Base-by-base conservation (phyloP, 2,888 invertebrate species). In the Chalcis sispes region DNA sequence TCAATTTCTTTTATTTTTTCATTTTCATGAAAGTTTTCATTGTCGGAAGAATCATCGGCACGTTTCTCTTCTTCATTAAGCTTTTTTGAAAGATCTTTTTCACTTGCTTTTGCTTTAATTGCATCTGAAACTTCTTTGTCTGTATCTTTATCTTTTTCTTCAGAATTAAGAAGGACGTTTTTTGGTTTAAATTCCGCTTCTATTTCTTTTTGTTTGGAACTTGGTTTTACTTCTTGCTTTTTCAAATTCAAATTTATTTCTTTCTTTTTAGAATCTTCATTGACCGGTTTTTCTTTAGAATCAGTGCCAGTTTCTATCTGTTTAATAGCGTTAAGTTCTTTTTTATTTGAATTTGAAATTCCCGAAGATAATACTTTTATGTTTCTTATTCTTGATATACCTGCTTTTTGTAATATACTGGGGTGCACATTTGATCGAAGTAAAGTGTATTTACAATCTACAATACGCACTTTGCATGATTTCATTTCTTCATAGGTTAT, bases 401-500 rank as follows among this genome's bases (percentile, higher is more conserved):
- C 86, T 4, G 77, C 72, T 32, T 78, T 83, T 8, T 79, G 79
- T 4, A 86, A 65, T 42, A 80, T 48, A 18, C 73, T 78, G 0
- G 80, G 69, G 67, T 80, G 76, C 8, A 80, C 79, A 10, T 83
- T 80, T 13, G 82, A 77, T 32, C 79, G 80, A 2, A 86, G 64
- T 36, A 85, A 80, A 8, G 82, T 83, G 40, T 82, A 81, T 70
- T 84, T 86, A 64, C 85, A 83, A 48, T 89, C 88, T 2, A 85
- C 69, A 23, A 88, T 18, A 5, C 76, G 74, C 0, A 88, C 88
- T 72, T 82, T 82, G 67, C 88, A 88, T 7, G 78, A 82, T 79
- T 61, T 83, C 82, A 88, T 85, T 73, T 85, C 81, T 2, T 80
- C 82, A 13, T 74, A 15, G 0, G 79, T 77, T 61, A 80, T 76